Base-by-base conservation (phyloP, 2,888 invertebrate genomes). In the Gymnoscelis rufifasciata region DNA sequence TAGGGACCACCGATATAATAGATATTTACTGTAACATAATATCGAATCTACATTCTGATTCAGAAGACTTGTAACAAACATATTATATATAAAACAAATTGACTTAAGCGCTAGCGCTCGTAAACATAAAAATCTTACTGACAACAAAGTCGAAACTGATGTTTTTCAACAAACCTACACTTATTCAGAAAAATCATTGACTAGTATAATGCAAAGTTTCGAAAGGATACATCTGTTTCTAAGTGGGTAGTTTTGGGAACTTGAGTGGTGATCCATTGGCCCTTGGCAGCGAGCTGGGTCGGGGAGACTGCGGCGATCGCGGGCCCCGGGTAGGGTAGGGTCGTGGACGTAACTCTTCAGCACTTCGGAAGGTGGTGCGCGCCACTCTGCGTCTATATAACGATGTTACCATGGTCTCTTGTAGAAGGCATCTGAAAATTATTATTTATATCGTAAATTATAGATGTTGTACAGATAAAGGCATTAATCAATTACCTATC, bases 271-370 rank as follows among this genome's bases (percentile, higher is more conserved):
- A 66, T 24, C 69, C 60, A 2, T 68, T 60, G 36, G 60, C 65
- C 27, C 80, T 63, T 0, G 87, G 79, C 11, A 83, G 41, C 0
- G 87, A 86, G 43, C 64, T 77, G 1, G 83, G 65, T 6, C 43
- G 45, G 6, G 73, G 65, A 6, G 70, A 66, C 12, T 49, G 60
- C 2, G 70, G 68, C 4, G 71, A 66, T 5, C 66, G 63, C 1
- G 60, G 59, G 42, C 64, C 56, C 13, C 66, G 56, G 0, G 67
- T 55, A 3, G 66, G 70, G 24, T 83, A 83, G 0, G 86, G 86
- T 1, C 83, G 71, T 19, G 70, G 59, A 3, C 87, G 71, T 1
- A 87, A 60, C 46, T 87, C 87, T 51, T 87, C 87, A 13, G 82
- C 72, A 41, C 84, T 87, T 43, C 83, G 76, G 60, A 83, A 78